Conservation (phyloP, 1,140 invertebrate genomes). For the Papilio helenus region DNA sequence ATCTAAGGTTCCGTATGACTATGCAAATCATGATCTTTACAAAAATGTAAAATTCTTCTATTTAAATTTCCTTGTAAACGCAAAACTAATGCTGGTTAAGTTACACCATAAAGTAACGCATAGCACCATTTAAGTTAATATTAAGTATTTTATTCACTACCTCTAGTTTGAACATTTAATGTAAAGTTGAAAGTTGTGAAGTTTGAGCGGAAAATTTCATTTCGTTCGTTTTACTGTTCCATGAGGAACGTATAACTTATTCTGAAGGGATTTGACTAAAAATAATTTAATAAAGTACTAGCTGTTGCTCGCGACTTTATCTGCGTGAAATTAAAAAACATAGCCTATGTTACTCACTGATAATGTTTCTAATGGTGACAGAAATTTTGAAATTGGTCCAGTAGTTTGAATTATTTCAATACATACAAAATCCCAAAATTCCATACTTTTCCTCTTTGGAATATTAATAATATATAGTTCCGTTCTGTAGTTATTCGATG, state of each 20-base stretch:
- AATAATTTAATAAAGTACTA: not conserved
- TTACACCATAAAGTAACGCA: not conserved
- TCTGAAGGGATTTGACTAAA: not conserved
- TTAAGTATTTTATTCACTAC: slow-evolving; percentile 17
- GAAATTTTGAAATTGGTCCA: too few relatives aligned
- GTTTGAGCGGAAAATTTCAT: slow-evolving; percentile 16
- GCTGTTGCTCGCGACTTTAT: too few relatives aligned
- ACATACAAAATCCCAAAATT: too few relatives aligned
- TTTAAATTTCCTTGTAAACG: not conserved
- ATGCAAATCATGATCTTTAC: not conserved
- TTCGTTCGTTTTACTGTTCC: not conserved
- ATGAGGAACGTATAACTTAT: not conserved
- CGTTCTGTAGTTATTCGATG: too few relatives aligned
- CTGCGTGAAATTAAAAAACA: too few relatives aligned
- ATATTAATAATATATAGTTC: too few relatives aligned
- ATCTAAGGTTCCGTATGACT: not conserved
- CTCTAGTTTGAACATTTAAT: slow-evolving; percentile 13
- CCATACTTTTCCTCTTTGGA: too few relatives aligned
- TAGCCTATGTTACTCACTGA: not conserved
- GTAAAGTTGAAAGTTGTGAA: slow-evolving; percentile 19
- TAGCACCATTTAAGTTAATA: slow-evolving; percentile 3
- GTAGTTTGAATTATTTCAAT: too few relatives aligned
- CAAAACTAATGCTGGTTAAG: not conserved
- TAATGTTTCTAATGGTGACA: too few relatives aligned
- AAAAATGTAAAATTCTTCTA: not conserved